Conservation (phyloP, 2,888 invertebrate genomes). For the Noctua comes region DNA sequence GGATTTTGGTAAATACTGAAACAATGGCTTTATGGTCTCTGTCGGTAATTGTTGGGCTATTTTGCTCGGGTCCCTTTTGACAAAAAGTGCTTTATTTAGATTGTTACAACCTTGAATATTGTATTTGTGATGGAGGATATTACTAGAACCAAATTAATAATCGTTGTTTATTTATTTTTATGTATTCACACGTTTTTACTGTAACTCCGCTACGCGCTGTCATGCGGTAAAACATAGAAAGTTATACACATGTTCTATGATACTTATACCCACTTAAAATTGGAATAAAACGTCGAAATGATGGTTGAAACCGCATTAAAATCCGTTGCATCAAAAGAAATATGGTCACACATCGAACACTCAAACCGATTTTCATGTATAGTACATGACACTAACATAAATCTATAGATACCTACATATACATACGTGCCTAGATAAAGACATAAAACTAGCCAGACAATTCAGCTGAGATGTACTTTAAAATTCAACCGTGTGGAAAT, state of each 20-base stretch:
- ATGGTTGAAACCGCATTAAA: neutral
- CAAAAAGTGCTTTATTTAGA: neutral
- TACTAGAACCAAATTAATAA: neutral
- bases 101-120: neutral
- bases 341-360: neutral
- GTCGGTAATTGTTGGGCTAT: neutral
- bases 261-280: neutral
- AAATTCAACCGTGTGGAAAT: neutral
- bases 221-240: neutral
- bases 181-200: neutral
- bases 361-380: neutral
- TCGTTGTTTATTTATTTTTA: neutral
- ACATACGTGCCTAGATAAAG: neutral
- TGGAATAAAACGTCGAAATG: neutral
- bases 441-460: neutral
- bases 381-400: neutral
- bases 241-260: neutral
- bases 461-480: neutral
- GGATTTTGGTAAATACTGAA: neutral
- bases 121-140: neutral
- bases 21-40: neutral
- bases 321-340: neutral
- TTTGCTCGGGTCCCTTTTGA: no score
- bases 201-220: neutral
- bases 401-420: neutral